Evolutionary conservation across 2,888 invertebrate species (phyloP), one percentile per base, ranked within the genome.

Genomic region (Tyria jacobaeae): DNA sequence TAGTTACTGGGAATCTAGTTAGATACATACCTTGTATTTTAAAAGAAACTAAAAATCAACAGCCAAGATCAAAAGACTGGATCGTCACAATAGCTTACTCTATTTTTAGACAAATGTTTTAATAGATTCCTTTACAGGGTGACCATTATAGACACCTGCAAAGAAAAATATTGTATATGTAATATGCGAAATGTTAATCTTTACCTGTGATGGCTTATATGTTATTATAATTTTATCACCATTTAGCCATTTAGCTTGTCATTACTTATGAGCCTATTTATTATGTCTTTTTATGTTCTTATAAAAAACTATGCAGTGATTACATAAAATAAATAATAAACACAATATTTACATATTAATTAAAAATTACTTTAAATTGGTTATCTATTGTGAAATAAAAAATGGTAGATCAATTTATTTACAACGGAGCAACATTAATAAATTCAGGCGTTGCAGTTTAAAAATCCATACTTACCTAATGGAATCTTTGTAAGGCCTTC

Each of bases 61-160:
- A 41, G 76, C 64, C 51, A 25, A 69, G 73, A 71, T 71, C 75
- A 76, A 80, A 76, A 74, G 70, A 53, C 73, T 75, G 70, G 70
- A 75, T 69, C 68, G 64, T 72, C 75, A 80, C 82, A 80, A 81
- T 79, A 75, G 73, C 71, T 60, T 68, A 63, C 60, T 79, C 80
- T 86, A 86, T 85, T 84, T 86, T 79, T 78, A 85, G 79, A 78
- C 68, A 75, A 77, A 78, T 78, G 79, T 80, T 77, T 82, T 81
- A 83, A 83, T 81, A 79, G 78, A 82, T 82, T 81, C 78, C 61
- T 54, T 55, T 57, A 60, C 66, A 66, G 57, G 69, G 78, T 76
- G 75, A 70, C 83, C 77, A 82, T 61, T n/a, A 57, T 62, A 10
- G 9, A 17, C 10, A n/a, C 17, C 17, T 17, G 2, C 3, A 17